Conservation (phyloP, 1,140 invertebrate genomes). For the Wiebesia pumilae region DNA sequence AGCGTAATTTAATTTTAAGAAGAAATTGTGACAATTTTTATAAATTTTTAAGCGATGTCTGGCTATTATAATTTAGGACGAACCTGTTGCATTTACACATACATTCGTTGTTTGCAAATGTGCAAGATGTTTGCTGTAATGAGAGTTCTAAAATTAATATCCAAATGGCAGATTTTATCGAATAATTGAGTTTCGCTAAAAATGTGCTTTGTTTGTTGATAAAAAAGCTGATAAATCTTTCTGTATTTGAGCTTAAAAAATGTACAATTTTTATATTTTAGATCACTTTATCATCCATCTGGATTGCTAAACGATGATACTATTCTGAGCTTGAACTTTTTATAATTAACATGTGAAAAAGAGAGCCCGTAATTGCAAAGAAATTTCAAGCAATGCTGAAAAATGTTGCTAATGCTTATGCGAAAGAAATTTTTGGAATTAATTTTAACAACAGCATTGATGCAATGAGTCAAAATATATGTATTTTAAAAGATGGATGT, state of each 20-base stretch:
- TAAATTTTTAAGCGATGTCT: background rate
- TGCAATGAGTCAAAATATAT: too few relatives aligned
- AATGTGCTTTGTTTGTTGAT: background rate
- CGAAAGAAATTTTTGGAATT: too few relatives aligned
- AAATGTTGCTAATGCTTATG: too few relatives aligned
- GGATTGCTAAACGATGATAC: background rate
- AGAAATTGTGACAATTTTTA: background rate
- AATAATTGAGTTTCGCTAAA: background rate
- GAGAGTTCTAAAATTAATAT: background rate
- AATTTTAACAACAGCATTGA: too few relatives aligned
- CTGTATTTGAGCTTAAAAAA: background rate
- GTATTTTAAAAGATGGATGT: too few relatives aligned
- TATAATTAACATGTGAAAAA: too few relatives aligned
- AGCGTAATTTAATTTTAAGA: background rate
- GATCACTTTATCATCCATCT: background rate
- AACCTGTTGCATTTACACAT: background rate
- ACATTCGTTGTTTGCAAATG: background rate
- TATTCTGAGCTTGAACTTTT: too few relatives aligned
- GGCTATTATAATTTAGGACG: background rate
- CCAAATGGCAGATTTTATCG: constrained; percentile 1
- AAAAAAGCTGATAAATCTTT: background rate
- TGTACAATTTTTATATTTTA: background rate
- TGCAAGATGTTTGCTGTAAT: background rate
- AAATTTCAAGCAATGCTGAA: too few relatives aligned
- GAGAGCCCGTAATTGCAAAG: too few relatives aligned